These are phyloP conservation scores for Onthophagus sagittarius DNA, from an alignment of 2,888 invertebrate genomes.

Conservation along the genomic window DNA sequence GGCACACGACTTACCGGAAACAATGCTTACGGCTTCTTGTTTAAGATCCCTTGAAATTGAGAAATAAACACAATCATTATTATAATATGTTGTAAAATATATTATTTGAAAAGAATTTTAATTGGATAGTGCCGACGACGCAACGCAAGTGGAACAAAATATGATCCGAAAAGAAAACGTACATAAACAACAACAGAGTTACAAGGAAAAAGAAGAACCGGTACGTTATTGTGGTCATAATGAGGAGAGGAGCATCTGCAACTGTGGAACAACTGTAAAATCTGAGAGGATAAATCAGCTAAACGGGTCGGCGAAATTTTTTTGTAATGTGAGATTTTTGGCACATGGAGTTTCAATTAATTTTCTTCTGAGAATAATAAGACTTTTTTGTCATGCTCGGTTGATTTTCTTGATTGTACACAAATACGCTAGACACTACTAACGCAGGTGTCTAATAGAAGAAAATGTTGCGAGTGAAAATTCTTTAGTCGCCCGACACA, in stretches of 20 bases:
- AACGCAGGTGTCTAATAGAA: constrained; percentile 30
- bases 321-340: not conserved
- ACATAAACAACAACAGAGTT: not conserved
- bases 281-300: not conserved
- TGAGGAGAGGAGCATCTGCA: not conserved
- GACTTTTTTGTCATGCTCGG: constrained; percentile 24
- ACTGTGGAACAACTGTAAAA: not conserved
- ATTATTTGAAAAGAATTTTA: not conserved
- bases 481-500: not conserved
- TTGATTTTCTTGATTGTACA: constrained; percentile 28
- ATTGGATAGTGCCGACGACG: not conserved
- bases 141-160: not conserved
- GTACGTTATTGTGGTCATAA: not conserved
- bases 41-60: no score
- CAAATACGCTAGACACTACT: constrained; percentile 24
- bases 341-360: not conserved
- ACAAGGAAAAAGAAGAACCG: not conserved
- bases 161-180: not conserved
- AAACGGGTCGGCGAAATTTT: not conserved
- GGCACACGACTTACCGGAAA: not conserved
- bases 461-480: not conserved
- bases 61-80: no score
- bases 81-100: no score
- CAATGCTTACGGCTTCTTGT: not conserved
- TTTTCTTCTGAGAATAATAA: not conserved